These are phyloP conservation scores for Saccostrea cuccullata DNA, from an alignment of 1,140 invertebrate species.

Conservation along the genomic window DNA sequence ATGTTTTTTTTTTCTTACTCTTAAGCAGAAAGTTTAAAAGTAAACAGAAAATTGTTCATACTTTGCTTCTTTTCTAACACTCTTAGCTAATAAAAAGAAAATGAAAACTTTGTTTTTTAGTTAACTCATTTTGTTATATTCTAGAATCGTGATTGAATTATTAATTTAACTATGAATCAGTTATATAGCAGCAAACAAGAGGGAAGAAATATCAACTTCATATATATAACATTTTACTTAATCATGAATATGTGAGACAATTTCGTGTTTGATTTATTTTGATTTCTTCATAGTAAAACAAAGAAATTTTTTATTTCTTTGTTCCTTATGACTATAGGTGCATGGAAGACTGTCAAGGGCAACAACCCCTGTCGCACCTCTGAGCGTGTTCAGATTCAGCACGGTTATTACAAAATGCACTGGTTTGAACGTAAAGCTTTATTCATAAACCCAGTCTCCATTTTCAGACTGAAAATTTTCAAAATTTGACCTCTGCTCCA, in stretches of 20 bases:
- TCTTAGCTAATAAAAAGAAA: no score
- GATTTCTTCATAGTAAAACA: constrained; percentile 3
- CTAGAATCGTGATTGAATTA: no score
- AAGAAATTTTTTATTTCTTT: constrained; percentile 41
- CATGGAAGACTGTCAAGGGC: constrained; percentile 22
- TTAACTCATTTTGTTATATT: no score
- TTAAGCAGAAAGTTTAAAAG: no score
- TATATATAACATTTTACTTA: neutral
- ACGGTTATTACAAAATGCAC: constrained; percentile 52
- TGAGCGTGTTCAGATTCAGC: constrained; percentile 22
- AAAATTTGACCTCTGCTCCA: constrained; percentile 25
- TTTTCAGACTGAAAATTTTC: neutral
- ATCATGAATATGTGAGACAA: neutral
- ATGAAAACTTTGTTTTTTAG: no score
- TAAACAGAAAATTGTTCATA: no score
- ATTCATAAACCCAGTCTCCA: constrained; percentile 53
- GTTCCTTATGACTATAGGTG: constrained; percentile 44
- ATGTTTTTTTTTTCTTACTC: no score
- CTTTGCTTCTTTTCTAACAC: no score
- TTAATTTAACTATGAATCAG: no score
- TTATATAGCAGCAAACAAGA: no score
- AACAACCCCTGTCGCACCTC: constrained; percentile 21
- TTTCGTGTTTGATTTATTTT: constrained; percentile 2
- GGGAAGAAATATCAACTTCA: no score
- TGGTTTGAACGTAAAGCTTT: constrained; percentile 54